Evolutionary conservation across 2,797 vertebrate species (phyloP), one percentile per base, ranked within the genome.

Genomic region (Mionectes olivaceus): DNA sequence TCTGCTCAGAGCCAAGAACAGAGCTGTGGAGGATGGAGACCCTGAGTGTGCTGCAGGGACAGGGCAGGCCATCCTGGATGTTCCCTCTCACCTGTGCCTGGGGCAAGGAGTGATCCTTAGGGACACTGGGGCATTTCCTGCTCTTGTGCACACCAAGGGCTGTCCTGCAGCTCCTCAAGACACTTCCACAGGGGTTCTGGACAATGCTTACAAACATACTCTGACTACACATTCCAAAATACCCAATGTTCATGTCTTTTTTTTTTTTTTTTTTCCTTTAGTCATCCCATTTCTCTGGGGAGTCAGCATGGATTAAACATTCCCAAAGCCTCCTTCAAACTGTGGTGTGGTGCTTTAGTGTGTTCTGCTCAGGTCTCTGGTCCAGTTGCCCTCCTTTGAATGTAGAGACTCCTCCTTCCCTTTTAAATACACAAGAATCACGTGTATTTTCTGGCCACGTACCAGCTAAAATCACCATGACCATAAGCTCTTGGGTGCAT

Each of bases 61-160:
- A 52, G 67, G 44, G 22, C 3, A 35, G 78, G 18, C 41, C 70
- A 43, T 37, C 19, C 4, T 28, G 46, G 77, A 11, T 79, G 43
- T 52, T 69, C 33, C 39, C 5, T 57, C 30, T 43, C 8, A 0
- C 19, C 35, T 1, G 0, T 80, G 44, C 18, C 41, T 0, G 0
- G 19, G 46, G 28, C 4, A 3, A 4, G 67, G 52, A 75, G 8
- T 4, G 3, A 17, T 82, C 25, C 71, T 25, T 1, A 2, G 32
- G 74, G n/a, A 14, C 7, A 3, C 13, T 7, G 18, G 33, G 57
- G 30, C 49, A 60, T 28, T 57, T 9, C 17, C 32, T 46, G 27
- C 65, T 56, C 13, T 63, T 55, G 28, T 28, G 52, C 49, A 23
- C 23, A 11, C 22, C 35, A 7, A 12, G 35, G 8, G 17, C 73